phyloP scores from a whole-genome alignment of 2,888 invertebrate genomes.

The Cataglyphis albicans region DNA sequence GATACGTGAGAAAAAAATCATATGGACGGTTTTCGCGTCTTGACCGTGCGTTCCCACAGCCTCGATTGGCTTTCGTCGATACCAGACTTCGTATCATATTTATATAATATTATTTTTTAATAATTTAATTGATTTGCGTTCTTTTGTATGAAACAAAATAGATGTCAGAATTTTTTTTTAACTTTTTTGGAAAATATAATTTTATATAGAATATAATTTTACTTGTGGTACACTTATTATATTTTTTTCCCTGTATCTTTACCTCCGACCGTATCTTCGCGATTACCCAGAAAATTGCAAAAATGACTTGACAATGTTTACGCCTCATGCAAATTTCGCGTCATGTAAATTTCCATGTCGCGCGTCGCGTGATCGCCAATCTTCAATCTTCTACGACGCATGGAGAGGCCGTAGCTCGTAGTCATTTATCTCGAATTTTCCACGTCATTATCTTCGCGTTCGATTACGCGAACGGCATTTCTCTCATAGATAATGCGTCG shows the following conservation, averaged over 20 bases:
- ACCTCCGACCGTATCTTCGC: neutral
- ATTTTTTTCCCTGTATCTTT: slow-evolving; percentile 15
- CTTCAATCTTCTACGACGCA: slow-evolving; percentile 52
- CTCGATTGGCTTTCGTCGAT: slow-evolving; percentile 44
- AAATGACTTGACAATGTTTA: slow-evolving; percentile 53
- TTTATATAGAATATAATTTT: neutral
- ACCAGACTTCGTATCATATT: neutral
- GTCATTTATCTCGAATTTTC: slow-evolving; percentile 55
- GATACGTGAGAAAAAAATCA: slow-evolving; percentile 63
- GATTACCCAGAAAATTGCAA: slow-evolving; percentile 34
- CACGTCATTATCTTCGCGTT: slow-evolving; percentile 53
- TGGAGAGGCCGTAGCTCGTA: slow-evolving; percentile 44
- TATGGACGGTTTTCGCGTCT: slow-evolving; percentile 39
- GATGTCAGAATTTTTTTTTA: neutral
- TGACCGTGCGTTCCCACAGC: slow-evolving; percentile 58
- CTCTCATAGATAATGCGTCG: slow-evolving; percentile 39
- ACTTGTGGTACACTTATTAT: neutral
- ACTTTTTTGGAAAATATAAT: neutral
- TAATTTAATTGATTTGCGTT: neutral
- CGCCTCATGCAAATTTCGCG: slow-evolving; percentile 52
- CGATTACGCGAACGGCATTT: slow-evolving; percentile 44
- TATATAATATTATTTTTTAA: neutral
- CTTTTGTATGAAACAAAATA: neutral
- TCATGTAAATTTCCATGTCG: slow-evolving; percentile 49
- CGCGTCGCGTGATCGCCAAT: slow-evolving; percentile 51